These are phyloP conservation scores for Trematocara variabile DNA, from an alignment of 2,113 vertebrate species.

Conservation along the genomic window DNA sequence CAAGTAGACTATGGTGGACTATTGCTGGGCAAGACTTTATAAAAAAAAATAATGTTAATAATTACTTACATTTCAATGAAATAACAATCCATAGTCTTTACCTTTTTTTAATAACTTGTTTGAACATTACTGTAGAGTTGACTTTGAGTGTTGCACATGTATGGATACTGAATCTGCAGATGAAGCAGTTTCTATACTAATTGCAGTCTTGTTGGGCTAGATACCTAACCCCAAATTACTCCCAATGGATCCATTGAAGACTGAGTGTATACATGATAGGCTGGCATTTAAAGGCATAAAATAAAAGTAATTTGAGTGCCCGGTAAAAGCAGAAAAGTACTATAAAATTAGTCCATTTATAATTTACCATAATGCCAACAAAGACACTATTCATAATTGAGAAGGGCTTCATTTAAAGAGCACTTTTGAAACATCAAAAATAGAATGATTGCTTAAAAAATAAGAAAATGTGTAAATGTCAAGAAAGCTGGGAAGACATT, in stretches of 20 bases:
- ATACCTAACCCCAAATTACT: neutral
- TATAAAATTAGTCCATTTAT: neutral
- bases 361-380: neutral
- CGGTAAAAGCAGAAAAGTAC: neutral
- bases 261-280: neutral
- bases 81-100: neutral
- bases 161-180: neutral
- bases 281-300: neutral
- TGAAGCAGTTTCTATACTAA: neutral
- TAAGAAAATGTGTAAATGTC: neutral
- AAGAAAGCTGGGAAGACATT: neutral
- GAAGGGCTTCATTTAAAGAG: neutral
- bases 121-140: neutral
- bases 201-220: neutral
- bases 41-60: neutral
- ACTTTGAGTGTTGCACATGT: neutral
- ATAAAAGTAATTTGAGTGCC: neutral
- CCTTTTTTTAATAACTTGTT: neutral
- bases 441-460: neutral
- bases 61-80: neutral
- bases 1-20: neutral
- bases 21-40: neutral
- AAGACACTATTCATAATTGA: neutral
- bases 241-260: neutral
- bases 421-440: neutral